A percentile compares a stretch with the other conserved stretches of the same genome.
These are phyloP conservation scores for Hypanus sabinus DNA, from an alignment of 2,113 vertebrate genomes.

Conservation along the genomic window DNA sequence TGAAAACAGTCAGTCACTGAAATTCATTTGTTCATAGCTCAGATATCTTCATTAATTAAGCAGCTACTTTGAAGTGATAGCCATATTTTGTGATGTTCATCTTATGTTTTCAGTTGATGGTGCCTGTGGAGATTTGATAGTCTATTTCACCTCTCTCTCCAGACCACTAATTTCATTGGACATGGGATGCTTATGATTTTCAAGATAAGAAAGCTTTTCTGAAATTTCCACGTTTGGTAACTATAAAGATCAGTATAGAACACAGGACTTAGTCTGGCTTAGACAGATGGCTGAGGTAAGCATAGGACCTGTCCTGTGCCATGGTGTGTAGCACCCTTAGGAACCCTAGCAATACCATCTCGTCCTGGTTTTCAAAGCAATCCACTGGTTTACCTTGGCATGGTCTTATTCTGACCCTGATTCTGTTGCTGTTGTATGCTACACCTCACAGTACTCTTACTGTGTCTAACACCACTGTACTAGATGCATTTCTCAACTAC, in stretches of 20 bases:
- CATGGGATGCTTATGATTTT: neutral
- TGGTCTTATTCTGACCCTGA: neutral
- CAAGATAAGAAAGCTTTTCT: neutral
- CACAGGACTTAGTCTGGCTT: neutral
- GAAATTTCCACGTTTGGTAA: neutral
- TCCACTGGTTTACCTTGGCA: neutral
- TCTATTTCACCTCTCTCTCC: neutral
- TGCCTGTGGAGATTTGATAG: constrained; percentile 5
- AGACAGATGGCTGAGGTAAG: neutral
- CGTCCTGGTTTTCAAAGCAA: neutral
- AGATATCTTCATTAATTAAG: constrained; percentile 27
- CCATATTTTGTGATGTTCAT: neutral
- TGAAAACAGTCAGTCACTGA: neutral
- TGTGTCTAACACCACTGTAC: neutral
- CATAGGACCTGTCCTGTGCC: neutral
- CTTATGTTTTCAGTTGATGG: neutral
- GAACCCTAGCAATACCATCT: neutral
- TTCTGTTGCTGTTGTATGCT: neutral
- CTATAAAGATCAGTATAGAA: neutral
- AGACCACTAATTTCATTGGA: constrained; percentile 11
- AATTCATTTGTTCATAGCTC: neutral
- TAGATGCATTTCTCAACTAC: too few relatives aligned
- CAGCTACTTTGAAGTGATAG: neutral
- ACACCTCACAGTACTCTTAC: neutral
- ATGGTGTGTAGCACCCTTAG: neutral